Evolutionary conservation across 2,113 vertebrate genomes (phyloP), one percentile per base, ranked within the genome.

Genomic region (Mesitornis unicolor): DNA sequence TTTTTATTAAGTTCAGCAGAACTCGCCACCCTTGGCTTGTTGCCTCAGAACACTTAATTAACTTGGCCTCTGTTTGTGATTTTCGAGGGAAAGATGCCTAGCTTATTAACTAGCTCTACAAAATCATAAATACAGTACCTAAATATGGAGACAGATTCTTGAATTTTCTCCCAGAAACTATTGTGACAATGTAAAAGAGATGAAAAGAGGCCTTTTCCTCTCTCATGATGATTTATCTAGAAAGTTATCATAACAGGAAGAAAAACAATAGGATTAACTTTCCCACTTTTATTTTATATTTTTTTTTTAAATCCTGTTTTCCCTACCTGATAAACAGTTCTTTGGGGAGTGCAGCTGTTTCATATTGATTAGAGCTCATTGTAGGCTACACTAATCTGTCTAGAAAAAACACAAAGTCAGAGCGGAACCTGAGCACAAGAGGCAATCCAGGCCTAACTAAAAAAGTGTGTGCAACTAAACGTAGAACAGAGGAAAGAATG

Each of bases 1-100:
- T 19, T 91, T 2, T 60, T 75, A 80, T 54, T 90, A 95, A 83
- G 28, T 73, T 91, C 71, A 78, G 18, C 43, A 81, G 47, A 83
- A 69, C 21, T 90, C 10, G 1, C 10, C 7, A 53, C 45, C 47
- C 17, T 89, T 91, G 85, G 76, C 84, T 84, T 86, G 28, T 42
- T 95, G 69, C 93, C 80, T 90, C 33, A 29, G 16, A 96, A 83
- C 69, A 68, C 47, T 83, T 97, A 97, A 96, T 96, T 93, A 95
- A 53, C 33, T 40, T 92, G 93, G 53, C 70, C 56, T 13, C 31
- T 87, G 56, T 95, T 89, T 93, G 47, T 90, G 31, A 28, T 93
- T 97, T 96, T 91, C 3, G 1, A 89, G 54, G 29, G 56, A 85
- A 96, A 91, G 84, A 84, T 82, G 25, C 19, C 87, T 95, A 87